phyloP scores from a whole-genome alignment of 2,888 invertebrate species.

The Leptinotarsa juncta region DNA sequence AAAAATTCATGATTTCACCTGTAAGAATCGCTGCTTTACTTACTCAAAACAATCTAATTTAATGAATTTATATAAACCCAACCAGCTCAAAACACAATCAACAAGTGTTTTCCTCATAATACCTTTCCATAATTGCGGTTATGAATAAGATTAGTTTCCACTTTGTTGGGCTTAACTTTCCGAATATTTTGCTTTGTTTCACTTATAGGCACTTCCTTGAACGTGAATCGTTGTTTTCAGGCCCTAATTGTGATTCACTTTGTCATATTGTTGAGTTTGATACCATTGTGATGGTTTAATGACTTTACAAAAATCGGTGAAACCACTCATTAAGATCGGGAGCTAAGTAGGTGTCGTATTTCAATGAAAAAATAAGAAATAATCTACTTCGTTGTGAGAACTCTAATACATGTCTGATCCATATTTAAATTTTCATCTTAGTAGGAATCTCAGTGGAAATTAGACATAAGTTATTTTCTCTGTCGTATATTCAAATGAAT shows the following conservation, averaged over 20 bases:
- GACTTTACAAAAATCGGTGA: constrained; percentile 23
- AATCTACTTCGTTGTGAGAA: too few species aligned
- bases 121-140: constrained; percentile 58
- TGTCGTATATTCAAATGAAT: too few species aligned
- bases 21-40: background rate
- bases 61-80: constrained; percentile 21
- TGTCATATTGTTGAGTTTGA: constrained; percentile 29
- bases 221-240: constrained; percentile 39
- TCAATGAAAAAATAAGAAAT: background rate
- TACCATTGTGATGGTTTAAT: constrained; percentile 33
- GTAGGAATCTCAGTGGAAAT: too few species aligned
- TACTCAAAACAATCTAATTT: background rate
- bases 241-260: constrained; percentile 38
- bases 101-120: constrained; percentile 55
- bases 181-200: constrained; percentile 58
- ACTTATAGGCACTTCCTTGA: constrained; percentile 43
- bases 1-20: background rate
- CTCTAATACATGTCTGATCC: too few species aligned
- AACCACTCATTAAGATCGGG: background rate
- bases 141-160: constrained; percentile 61
- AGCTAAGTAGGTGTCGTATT: background rate
- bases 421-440: too few species aligned
- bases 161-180: constrained; percentile 57
- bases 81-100: constrained; percentile 44
- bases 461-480: too few species aligned